Evolutionary conservation across 2,113 vertebrate species (phyloP), one percentile per base, ranked within the genome.

Genomic region (Pedetes capensis): DNA sequence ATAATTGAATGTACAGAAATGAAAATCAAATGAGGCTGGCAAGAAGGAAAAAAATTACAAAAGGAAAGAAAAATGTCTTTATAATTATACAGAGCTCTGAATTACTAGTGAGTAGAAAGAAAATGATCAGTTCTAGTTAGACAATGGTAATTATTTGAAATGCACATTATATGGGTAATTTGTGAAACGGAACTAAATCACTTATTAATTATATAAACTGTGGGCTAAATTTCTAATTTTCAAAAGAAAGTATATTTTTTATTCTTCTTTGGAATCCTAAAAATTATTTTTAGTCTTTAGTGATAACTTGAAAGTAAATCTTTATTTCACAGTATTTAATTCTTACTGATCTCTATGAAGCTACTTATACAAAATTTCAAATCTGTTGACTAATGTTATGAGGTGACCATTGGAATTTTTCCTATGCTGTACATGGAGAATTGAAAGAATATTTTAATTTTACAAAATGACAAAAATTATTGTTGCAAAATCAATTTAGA

Each of bases 71-170:
- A 93, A 96, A 96, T 95, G n/a, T 39, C 82, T 95, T 94, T 94
- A 25, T 94, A 95, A 95, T 96, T 95, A 92, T 27, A 86, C 20
- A 51, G 61, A 87, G 42, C 57, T n/a, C 79, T 61, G 59, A 91
- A 92, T 92, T 93, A 78, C 53, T 92, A 57, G 53, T 87, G 93
- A 94, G 75, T 32, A 76, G 25, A 47, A 94, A 61, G 25, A 63
- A 95, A 92, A 90, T 89, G 51, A 39, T 80, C 37, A 64, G 25
- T 42, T 91, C 59, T 89, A 94, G 61, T 93, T 68, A 95, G 86
- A 96, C n/a, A 93, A 89, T 85, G 72, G 27, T 82, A 97, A 92
- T 96, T 93, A 93, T 90, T 92, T 90, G 59, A 95, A 89, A 92
- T 80, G 68, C 17, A 81, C 42, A 91, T 82, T 89, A 61, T 71